phyloP scores from a whole-genome alignment of 2,888 invertebrate genomes.

The Epistrophella euchroma region DNA sequence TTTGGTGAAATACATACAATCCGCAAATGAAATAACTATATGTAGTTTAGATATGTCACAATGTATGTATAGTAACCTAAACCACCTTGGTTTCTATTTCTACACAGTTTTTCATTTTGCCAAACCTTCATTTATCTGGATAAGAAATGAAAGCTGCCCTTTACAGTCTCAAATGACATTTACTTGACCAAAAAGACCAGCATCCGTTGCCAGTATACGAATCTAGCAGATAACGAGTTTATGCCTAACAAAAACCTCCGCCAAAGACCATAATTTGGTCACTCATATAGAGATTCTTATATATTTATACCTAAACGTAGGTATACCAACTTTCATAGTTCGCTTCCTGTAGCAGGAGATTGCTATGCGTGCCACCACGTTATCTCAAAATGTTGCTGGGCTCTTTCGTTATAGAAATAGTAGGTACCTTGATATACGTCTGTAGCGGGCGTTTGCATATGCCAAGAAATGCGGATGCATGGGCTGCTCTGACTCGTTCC shows the following conservation, averaged over 20 bases:
- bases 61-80: not conserved
- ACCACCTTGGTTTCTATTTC: slow-evolving; percentile 32
- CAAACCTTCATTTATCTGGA: slow-evolving; percentile 23
- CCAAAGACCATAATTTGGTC: slow-evolving; percentile 75
- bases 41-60: too few relatives aligned
- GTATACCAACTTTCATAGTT: not conserved
- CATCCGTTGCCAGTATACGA: slow-evolving; percentile 54
- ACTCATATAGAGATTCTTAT: slow-evolving; percentile 58
- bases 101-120: slow-evolving; percentile 10
- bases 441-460: slow-evolving; percentile 74
- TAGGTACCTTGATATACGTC: slow-evolving; percentile 1
- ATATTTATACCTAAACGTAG: not conserved
- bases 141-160: slow-evolving; percentile 56
- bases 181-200: slow-evolving; percentile 58
- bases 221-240: slow-evolving; percentile 61
- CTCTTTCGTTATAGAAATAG: slow-evolving; percentile 5
- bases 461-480: slow-evolving; percentile 79
- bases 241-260: slow-evolving; percentile 64
- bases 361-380: slow-evolving; percentile 73
- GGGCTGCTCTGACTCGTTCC: slow-evolving; percentile 69
- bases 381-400: slow-evolving; percentile 53
- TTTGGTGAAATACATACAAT: not conserved
- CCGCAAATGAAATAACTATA: slow-evolving; percentile 11
- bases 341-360: slow-evolving; percentile 38
- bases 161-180: slow-evolving; percentile 52